Conservation (phyloP, 2,113 vertebrate species). For the Phyllostomus hastatus region DNA sequence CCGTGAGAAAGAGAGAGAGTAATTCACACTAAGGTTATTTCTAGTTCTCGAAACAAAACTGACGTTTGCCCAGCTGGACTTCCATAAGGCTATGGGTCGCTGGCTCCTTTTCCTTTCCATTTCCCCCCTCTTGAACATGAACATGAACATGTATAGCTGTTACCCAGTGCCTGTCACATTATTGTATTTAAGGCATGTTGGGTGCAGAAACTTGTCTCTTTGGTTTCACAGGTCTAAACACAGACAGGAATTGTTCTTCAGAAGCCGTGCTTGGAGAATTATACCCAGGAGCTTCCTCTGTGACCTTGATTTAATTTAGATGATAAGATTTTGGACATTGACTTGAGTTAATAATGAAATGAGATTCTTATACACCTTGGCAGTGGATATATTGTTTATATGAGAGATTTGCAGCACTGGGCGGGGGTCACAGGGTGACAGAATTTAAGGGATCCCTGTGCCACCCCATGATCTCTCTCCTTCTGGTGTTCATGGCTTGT, state of each 20-base stretch:
- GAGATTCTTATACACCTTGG: neutral
- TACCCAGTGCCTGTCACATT: neutral
- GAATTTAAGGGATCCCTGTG: neutral
- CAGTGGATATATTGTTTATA: neutral
- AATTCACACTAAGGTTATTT: neutral
- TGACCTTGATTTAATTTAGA: neutral
- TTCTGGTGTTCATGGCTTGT: neutral
- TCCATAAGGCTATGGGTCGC: neutral
- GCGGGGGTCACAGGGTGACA: neutral
- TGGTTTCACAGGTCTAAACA: neutral
- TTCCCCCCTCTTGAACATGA: neutral
- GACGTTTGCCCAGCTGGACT: neutral
- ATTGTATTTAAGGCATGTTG: neutral
- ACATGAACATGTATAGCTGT: neutral
- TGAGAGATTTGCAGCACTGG: neutral
- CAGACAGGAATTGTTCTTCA: neutral
- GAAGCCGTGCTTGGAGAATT: neutral
- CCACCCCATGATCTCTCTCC: neutral
- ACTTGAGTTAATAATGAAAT: neutral
- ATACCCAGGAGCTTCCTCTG: neutral
- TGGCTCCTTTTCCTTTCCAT: neutral
- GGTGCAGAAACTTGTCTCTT: neutral
- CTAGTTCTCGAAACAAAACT: neutral
- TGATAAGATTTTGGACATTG: neutral
- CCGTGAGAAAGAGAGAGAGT: neutral